These are phyloP conservation scores for Ametastegia equiseti DNA, from an alignment of 2,888 invertebrate species.

Conservation along the genomic window DNA sequence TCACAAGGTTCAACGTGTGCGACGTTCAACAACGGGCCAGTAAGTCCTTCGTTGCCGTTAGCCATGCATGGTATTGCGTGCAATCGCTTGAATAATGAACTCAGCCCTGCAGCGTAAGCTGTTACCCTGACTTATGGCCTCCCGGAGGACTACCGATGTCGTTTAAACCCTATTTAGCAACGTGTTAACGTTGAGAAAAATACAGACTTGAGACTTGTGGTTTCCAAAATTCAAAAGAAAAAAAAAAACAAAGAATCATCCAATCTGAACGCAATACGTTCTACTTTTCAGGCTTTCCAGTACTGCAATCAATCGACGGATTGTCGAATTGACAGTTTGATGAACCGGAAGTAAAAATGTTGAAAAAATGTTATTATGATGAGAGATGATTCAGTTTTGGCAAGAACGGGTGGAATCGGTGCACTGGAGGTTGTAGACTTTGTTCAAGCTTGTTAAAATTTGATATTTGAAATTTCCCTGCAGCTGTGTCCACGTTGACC, in stretches of 20 bases:
- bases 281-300: too few relatives aligned
- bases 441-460: neutral
- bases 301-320: too few relatives aligned
- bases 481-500: constrained; percentile 24
- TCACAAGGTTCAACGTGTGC: constrained; percentile 36
- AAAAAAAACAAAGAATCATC: too few relatives aligned
- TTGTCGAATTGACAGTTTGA: too few relatives aligned
- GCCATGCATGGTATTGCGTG: constrained; percentile 55
- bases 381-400: too few relatives aligned
- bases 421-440: too few relatives aligned
- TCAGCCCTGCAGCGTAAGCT: constrained; percentile 16
- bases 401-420: too few relatives aligned
- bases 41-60: constrained; percentile 53
- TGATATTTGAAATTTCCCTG: neutral
- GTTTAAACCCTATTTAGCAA: neutral
- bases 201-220: neutral
- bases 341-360: too few relatives aligned
- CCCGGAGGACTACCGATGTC: neutral
- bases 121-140: constrained; percentile 18
- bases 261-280: too few relatives aligned
- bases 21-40: constrained; percentile 9
- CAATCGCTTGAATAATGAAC: constrained; percentile 58
- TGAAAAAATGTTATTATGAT: too few relatives aligned
- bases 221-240: neutral
- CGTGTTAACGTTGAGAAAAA: neutral